Percentiles rank a stretch among this genome's conserved stretches.
Evolutionary conservation across 2,113 vertebrate genomes (phyloP).

Genomic region (Sylvicapra grimmia): DNA sequence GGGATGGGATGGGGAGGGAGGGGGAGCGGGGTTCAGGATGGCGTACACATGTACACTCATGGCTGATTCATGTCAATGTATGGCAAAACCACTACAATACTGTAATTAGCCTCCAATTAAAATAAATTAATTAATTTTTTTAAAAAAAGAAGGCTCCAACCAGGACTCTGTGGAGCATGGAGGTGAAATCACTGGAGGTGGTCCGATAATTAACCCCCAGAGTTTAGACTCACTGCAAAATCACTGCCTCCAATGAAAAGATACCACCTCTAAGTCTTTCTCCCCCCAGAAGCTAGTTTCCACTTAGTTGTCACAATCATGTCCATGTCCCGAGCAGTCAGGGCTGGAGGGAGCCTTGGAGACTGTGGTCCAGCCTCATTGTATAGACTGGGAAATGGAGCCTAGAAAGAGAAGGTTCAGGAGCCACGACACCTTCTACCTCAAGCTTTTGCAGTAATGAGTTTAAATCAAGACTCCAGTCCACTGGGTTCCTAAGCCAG

Average conservation of each 20-base stretch:
- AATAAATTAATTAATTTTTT: not conserved
- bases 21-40: not conserved
- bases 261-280: not conserved
- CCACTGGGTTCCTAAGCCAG: not conserved
- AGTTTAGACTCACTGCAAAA: not conserved
- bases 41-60: not conserved
- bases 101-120: not conserved
- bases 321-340: not conserved
- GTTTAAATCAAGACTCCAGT: not conserved
- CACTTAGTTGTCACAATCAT: not conserved
- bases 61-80: not conserved
- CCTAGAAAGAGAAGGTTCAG: not conserved
- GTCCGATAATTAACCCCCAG: not conserved
- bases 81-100: not conserved
- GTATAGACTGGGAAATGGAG: not conserved
- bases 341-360: not conserved
- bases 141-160: not conserved
- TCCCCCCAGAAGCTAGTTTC: not conserved
- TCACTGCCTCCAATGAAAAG: not conserved
- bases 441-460: not conserved
- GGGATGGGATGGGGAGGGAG: not conserved
- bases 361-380: not conserved
- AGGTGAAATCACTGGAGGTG: not conserved
- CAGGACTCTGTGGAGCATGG: not conserved
- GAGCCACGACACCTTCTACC: not conserved